Base-by-base conservation (phyloP, 2,888 invertebrate species). In the Phyllotreta striolata region DNA sequence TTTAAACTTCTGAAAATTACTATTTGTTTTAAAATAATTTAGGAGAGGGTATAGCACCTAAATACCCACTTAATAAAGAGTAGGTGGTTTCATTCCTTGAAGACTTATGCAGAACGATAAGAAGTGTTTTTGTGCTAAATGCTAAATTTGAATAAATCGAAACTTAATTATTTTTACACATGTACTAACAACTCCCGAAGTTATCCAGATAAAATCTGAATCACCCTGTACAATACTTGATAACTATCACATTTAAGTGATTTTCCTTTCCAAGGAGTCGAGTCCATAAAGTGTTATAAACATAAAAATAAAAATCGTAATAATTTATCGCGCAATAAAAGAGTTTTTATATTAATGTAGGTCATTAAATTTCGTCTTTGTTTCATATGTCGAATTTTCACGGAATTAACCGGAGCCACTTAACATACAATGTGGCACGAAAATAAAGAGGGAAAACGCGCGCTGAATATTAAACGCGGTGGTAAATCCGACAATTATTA, bases 371-470 rank as follows among this genome's bases (percentile, higher is more conserved):
- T 59, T 47, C 38, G 43, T 57, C 62, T 51, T 57, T 63, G 63
- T 63, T 51, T 44, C 57, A 8, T 52, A 46, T 58, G 24, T 40
- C 54, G 47, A 54, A 47, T 57, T 63, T 63, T 54, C 55, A 52
- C 38, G 63, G 58, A 64, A 67, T 62, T 56, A 54, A 55, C 62
- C 49, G 49, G 58, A 64, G 60, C 60, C 64, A 66, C 56, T 68
- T 68, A 64, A 66, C 68, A 68, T 68, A 68, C 68, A 68, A 68
- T 68, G 62, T 67, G 57, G 58, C 47, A 66, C 63, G 49, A 47
- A 43, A n/a, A 24, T 24, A 24, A 24, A 24, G 4, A 24, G 24
- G 24, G 24, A 37, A 44, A 51, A 57, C 51, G 43, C 52, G 39
- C 34, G 13, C 55, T 47, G 67, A 62, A 67, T 67, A 67, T 47